Conservation (phyloP, 1,140 invertebrate species). For the Sitobion miscanthi region DNA sequence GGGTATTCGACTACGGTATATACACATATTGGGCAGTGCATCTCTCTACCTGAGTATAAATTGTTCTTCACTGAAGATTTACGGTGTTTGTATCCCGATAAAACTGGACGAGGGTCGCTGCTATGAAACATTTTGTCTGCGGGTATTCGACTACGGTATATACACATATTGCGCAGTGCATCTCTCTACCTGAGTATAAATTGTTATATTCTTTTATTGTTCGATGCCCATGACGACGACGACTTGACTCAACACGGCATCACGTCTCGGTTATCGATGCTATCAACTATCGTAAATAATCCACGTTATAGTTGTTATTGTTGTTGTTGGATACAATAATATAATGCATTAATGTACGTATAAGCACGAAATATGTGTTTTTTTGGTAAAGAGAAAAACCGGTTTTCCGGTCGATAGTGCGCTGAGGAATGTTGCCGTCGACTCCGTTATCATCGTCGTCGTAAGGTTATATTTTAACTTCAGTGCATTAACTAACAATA, state of each 20-base stretch:
- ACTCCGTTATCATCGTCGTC: too few relatives aligned
- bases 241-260: too few relatives aligned
- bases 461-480: background rate
- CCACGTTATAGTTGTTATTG: background rate
- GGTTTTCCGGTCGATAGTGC: background rate
- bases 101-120: background rate
- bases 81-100: background rate
- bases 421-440: too few relatives aligned
- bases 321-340: too few relatives aligned
- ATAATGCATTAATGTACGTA: background rate
- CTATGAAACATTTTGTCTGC: background rate
- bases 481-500: background rate
- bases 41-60: background rate
- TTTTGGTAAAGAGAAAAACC: background rate
- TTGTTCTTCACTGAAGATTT: background rate
- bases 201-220: background rate
- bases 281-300: background rate
- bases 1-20: too few relatives aligned
- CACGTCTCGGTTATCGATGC: background rate
- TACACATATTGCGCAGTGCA: background rate
- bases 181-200: background rate
- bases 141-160: too few relatives aligned
- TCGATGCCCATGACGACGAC: too few relatives aligned
- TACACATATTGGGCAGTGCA: background rate
- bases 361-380: background rate